These are phyloP conservation scores for Sebastes steindachneri DNA, from an alignment of 2,797 vertebrate genomes.

Conservation along the genomic window DNA sequence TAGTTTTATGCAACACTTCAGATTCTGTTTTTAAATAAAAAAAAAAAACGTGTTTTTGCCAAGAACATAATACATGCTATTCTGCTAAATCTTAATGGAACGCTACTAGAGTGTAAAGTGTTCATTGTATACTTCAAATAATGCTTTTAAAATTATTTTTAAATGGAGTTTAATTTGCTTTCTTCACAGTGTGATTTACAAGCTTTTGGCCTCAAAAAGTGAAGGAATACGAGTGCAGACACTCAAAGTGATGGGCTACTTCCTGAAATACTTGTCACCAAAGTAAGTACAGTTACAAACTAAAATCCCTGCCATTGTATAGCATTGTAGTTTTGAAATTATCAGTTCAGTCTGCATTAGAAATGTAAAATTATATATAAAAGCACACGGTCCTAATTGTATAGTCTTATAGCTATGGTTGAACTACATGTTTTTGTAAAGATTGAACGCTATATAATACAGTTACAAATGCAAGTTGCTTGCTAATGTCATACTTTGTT, in stretches of 20 bases:
- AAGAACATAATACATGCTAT: not conserved
- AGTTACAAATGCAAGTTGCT: too few relatives aligned
- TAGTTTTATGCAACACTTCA: not conserved
- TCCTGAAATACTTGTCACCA: slow-evolving; percentile 86
- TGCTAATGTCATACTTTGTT: too few relatives aligned
- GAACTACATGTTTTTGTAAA: too few relatives aligned
- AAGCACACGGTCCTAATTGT: not conserved
- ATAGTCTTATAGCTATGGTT: too few relatives aligned
- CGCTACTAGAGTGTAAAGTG: not conserved
- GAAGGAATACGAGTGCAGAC: slow-evolving; percentile 96
- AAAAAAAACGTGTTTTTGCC: not conserved
- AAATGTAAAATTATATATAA: not conserved
- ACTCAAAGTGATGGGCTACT: slow-evolving; percentile 97
- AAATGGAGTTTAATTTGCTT: not conserved
- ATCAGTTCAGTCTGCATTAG: not conserved
- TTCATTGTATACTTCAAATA: not conserved
- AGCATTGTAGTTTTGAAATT: not conserved
- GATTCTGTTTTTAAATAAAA: not conserved
- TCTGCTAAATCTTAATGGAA: not conserved
- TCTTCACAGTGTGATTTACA: slow-evolving; percentile 91
- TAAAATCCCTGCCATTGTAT: not conserved
- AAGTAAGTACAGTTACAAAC: slow-evolving; percentile 76
- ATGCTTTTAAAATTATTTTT: not conserved
- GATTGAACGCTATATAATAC: too few relatives aligned
- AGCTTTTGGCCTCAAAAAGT: slow-evolving; percentile 94